A percentile compares a stretch with the other conserved stretches of the same genome.
These are phyloP conservation scores for Therioaphis trifolii DNA, from an alignment of 2,888 invertebrate genomes.

Conservation along the genomic window DNA sequence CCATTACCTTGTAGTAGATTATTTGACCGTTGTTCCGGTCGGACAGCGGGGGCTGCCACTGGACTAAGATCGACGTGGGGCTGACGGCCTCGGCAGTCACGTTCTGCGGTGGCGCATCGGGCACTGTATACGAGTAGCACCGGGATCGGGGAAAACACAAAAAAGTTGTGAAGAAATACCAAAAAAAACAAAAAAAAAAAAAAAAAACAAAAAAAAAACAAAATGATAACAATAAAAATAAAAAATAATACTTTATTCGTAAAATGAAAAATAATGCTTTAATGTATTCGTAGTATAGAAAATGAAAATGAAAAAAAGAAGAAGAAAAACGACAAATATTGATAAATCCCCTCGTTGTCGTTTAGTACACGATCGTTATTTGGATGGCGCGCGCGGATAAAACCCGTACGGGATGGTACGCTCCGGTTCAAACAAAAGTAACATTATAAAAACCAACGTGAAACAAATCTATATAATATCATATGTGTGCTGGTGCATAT, in stretches of 20 bases:
- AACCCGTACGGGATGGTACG: constrained; percentile 24
- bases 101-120: constrained; percentile 95
- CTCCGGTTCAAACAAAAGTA: constrained; percentile 51
- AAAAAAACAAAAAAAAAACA: constrained; percentile 66
- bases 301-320: constrained; percentile 18
- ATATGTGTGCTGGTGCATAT: constrained; percentile 62
- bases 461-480: constrained; percentile 59
- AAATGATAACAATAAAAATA: constrained; percentile 65
- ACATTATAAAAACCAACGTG: constrained; percentile 63
- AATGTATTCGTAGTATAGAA: no score
- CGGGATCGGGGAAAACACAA: constrained; percentile 66
- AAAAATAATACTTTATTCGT: not conserved
- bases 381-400: constrained; percentile 23
- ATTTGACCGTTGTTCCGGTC: constrained; percentile 93
- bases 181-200: constrained; percentile 63
- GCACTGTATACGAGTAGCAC: constrained; percentile 78
- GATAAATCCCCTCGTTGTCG: constrained; percentile 30
- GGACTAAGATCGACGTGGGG: constrained; percentile 88
- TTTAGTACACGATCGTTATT: constrained; percentile 18
- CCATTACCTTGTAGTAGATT: constrained; percentile 93
- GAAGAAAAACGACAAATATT: not conserved
- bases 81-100: constrained; percentile 89
- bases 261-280: no score
- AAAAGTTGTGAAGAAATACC: constrained; percentile 64
- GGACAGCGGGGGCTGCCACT: constrained; percentile 92